Base-by-base conservation (phyloP, 2,888 invertebrate species). In the Agrotis ipsilon region DNA sequence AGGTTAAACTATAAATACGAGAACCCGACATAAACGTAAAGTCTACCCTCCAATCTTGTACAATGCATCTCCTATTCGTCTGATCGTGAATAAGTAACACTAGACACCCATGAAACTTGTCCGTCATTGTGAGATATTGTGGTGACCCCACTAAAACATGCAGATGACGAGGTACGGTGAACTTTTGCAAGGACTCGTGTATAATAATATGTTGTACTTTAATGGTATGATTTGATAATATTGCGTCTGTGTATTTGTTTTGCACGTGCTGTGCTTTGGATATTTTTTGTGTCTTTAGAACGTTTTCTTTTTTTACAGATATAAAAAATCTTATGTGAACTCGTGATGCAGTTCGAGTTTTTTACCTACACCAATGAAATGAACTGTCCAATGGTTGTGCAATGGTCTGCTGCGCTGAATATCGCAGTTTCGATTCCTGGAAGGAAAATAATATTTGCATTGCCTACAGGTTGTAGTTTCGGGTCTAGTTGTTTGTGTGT, bases 101-200 rank as follows among this genome's bases (percentile, higher is more conserved):
- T 64, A 57, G 66, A 64, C 66, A 71, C 55, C 62, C 71, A 66
- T 63, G 80, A 81, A 82, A 68, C 75, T 77, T 77, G 84, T 86
- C 85, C 78, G 71, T 82, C 83, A 83, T 80, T 80, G 82, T 77
- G 77, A 83, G 81, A 78, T 82, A 81, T 78, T 72, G 76, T 87
- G 86, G 86, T 75, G 70, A 87, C 86, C 90, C 85, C 83, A 88
- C 87, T 87, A 75, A 87, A 88, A 86, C 82, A 91, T 89, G 87
- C 80, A 91, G 88, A 91, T 89, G 85, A 89, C 87, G 86, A 88
- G 81, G 82, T 86, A 88, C 82, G 82, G 78, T 43, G 18, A 87
- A 73, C 60, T 70, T 83, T 81, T 75, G 72, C 72, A 77, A 79
- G 63, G 52, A 60, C 52, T 52, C 27, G 59, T 72, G 73, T 68